A percentile compares a stretch with the other conserved stretches of the same genome.
Conservation (phyloP, 2,113 vertebrate genomes). For the Laticauda laticaudata region DNA sequence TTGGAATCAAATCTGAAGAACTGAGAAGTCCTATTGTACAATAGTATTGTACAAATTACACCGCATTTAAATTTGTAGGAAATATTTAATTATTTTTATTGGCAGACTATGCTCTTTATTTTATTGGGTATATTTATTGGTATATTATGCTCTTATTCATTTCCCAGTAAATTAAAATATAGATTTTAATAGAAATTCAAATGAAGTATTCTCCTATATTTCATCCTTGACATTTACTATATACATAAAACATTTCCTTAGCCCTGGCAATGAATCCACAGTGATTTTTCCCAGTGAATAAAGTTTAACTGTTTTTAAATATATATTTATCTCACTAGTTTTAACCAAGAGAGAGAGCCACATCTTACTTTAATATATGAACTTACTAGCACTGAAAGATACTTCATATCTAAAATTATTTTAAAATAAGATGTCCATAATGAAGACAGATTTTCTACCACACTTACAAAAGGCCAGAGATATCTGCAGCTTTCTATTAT, state of each 20-base stretch:
- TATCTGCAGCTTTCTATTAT: background rate
- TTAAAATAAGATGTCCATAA: background rate
- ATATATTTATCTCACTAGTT: background rate
- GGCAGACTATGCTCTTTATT: background rate
- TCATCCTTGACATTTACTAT: background rate
- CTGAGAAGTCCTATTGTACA: background rate
- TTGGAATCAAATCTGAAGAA: background rate
- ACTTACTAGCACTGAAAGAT: background rate
- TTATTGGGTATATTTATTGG: background rate
- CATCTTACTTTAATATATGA: background rate
- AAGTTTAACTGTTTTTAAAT: background rate
- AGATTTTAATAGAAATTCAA: background rate
- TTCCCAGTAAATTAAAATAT: constrained; percentile 12
- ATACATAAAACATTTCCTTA: background rate
- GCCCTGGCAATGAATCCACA: background rate
- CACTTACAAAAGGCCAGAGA: background rate
- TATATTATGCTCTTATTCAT: background rate
- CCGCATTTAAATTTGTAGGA: background rate
- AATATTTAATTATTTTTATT: background rate
- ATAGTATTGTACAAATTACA: background rate
- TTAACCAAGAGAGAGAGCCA: background rate
- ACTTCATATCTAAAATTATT: background rate
- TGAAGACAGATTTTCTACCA: background rate
- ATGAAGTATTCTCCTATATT: background rate
- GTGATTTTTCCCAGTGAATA: background rate